Evolutionary conservation across 2,113 vertebrate species (phyloP), one percentile per base, ranked within the genome.

Genomic region (Larimichthys polyactis): DNA sequence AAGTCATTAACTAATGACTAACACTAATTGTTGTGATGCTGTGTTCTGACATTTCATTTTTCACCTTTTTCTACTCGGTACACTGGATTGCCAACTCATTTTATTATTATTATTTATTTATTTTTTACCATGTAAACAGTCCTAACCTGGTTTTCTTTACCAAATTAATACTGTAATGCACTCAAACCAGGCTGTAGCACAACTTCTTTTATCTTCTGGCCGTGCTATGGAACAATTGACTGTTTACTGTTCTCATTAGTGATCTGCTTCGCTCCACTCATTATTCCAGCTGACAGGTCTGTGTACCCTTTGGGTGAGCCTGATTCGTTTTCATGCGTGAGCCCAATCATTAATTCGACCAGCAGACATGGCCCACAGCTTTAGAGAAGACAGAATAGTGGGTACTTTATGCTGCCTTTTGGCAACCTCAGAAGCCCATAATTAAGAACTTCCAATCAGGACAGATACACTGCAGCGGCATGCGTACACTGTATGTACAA

Each of bases 281-380:
- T 93, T 89, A 92, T 93, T 93, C 88, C 90, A 92, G 79, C 76
- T 92, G 92, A 93, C 92, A 93, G 89, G 85, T 79, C 89, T 86
- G 88, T 75, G 78, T 80, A 89, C 71, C 91, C 90, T 88, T 87
- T 85, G 85, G 88, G 80, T 80, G 75, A 88, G 83, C 75, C 89
- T 82, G 90, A 89, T 89, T 87, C 44, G 52, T 88, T 92, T 90
- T 87, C 85, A 88, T 90, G 85, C 71, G 29, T 59, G 71, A 82
- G 88, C 81, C 84, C 84, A 75, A 87, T 92, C 89, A 89, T 90
- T 89, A 90, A 91, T 92, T 90, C 81, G 82, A 90, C 86, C 76
- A 84, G 86, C 81, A 85, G 85, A 87, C 85, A 90, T 89, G 78
- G 88, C 91, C 87, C 49, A 75, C 63, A 91, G 91, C 81, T 82